A percentile compares a stretch with the other conserved stretches of the same genome.
Evolutionary conservation across 2,888 invertebrate genomes (phyloP).

Genomic region (Beris chalybata): DNA sequence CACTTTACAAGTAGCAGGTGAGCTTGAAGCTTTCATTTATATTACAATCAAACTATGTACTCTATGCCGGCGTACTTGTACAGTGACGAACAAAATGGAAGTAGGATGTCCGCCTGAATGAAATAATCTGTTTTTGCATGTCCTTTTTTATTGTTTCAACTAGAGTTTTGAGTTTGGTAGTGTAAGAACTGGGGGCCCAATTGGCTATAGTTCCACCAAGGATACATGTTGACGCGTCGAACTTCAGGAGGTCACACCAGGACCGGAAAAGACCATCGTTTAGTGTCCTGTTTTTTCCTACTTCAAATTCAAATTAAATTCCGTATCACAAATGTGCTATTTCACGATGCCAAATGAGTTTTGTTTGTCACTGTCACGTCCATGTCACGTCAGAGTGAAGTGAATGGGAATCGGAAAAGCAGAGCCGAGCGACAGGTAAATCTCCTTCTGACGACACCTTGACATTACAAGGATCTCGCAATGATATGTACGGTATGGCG

Average conservation of each 20-base stretch:
- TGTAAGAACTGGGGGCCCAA: too few relatives aligned
- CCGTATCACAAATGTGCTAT: too few relatives aligned
- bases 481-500: not conserved
- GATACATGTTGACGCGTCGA: too few relatives aligned
- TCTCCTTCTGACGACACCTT: constrained; percentile 20
- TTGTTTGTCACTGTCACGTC: constrained; percentile 17
- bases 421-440: constrained; percentile 20
- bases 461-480: constrained; percentile 11
- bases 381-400: not conserved
- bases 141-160: too few relatives aligned
- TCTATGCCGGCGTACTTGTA: constrained; percentile 13
- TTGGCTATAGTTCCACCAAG: too few relatives aligned
- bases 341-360: too few relatives aligned
- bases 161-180: too few relatives aligned
- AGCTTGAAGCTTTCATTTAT: constrained; percentile 46
- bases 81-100: constrained; percentile 24
- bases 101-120: not conserved
- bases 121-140: too few relatives aligned
- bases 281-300: too few relatives aligned
- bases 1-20: constrained; percentile 83
- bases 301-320: too few relatives aligned
- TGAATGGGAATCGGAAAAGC: constrained; percentile 13
- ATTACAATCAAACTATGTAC: constrained; percentile 21
- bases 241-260: too few relatives aligned
- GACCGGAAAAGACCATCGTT: too few relatives aligned